Evolutionary conservation across 2,888 invertebrate genomes (phyloP), one percentile per base, ranked within the genome.

Genomic region (Nysson spinosus): DNA sequence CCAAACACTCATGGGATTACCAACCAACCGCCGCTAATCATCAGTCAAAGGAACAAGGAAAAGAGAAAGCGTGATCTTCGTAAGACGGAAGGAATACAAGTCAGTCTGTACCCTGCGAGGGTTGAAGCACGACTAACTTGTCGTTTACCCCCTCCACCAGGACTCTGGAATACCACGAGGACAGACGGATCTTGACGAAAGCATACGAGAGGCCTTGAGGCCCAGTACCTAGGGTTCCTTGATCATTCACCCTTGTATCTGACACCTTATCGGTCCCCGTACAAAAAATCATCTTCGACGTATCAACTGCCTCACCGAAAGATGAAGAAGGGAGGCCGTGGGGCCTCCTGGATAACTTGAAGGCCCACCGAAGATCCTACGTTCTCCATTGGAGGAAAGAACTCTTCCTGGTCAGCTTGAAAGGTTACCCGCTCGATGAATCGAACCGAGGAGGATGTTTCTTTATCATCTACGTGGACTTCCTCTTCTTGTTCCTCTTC

Each of bases 81-180:
- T n/a, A n/a, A 30, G 30, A n/a, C 4, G 11, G 30, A 30, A 30
- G 35, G 19, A 12, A 7, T 14, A 12, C 30, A 20, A 43, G 43
- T 56, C 9, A 43, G 47, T 58, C 57, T 51, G 44, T n/a, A 57
- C 64, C 50, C 58, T 40, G 17, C 56, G 54, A 64, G 58, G 63
- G 51, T 66, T 47, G 24, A 40, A 7, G 47, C 42, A 52, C 63
- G 70, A 72, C 68, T 78, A 74, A 72, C 35, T 40, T 17, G 39
- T 35, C 30, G 43, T 17, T 24, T 55, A 46, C 69, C 78, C 78
- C 78, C 78, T 72, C 78, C 57, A 57, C 34, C 50, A 42, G 19
- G 24, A 9, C 19, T 14, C 6, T 32, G 49, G 30, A 34, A 20
- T 11, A n/a, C 20, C 44, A 51, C 56, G 68, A 68, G 30, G 20